These are phyloP conservation scores for Popillia japonica DNA, from an alignment of 1,140 invertebrate genomes.

Conservation along the genomic window DNA sequence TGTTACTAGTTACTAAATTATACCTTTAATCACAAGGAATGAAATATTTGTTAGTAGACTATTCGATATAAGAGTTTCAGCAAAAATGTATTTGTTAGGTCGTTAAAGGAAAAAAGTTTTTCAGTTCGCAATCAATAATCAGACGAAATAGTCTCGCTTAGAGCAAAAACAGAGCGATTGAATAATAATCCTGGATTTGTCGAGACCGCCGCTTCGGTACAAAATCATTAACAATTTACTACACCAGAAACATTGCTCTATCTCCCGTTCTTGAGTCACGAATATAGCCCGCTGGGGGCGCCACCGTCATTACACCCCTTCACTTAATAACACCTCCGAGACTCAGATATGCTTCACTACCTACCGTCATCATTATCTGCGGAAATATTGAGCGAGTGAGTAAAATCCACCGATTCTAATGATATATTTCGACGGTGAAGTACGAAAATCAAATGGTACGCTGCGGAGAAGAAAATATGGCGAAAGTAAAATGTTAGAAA, in stretches of 20 bases:
- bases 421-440: constrained; percentile 26
- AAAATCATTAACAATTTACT: constrained; percentile 34
- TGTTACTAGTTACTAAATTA: too few species aligned
- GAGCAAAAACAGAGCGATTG: constrained; percentile 11
- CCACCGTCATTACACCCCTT: constrained; percentile 40
- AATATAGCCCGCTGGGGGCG: constrained; percentile 36
- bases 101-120: constrained; percentile 2
- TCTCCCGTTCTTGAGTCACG: constrained; percentile 37
- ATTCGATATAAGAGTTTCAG: not conserved
- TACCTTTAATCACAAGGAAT: too few species aligned
- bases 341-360: constrained; percentile 39
- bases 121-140: not conserved
- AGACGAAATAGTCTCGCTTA: constrained; percentile 21
- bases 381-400: constrained; percentile 29
- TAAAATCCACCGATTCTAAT: constrained; percentile 28
- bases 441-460: constrained; percentile 7
- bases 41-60: not conserved
- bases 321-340: constrained; percentile 41
- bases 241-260: constrained; percentile 24
- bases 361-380: constrained; percentile 32
- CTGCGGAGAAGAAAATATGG: not conserved
- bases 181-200: constrained; percentile 20
- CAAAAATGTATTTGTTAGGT: not conserved
- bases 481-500: not conserved
- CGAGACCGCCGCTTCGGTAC: constrained; percentile 30